Base-by-base conservation (phyloP, 1,140 invertebrate species). In the Stenopsyche tienmushanensis region DNA sequence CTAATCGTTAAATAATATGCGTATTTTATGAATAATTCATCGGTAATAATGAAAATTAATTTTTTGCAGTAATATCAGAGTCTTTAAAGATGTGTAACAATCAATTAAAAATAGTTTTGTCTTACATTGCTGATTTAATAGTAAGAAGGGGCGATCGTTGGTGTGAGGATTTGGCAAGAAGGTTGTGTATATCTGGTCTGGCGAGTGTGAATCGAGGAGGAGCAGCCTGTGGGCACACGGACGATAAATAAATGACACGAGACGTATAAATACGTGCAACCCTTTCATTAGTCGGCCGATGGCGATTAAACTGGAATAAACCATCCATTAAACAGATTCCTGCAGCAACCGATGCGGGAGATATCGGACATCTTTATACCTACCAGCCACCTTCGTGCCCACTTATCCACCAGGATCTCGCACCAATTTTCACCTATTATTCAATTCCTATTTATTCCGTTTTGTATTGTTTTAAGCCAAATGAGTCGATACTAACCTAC, bases 191-290 rank as follows among this genome's bases (percentile, higher is more conserved):
- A n/a, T n/a, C n/a, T n/a, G n/a, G n/a, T n/a, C n/a, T n/a, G n/a
- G n/a, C n/a, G n/a, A n/a, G n/a, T n/a, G 44, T 47, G 44, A 5
- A 20, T 20, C 44, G 44, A 47, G 44, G 44, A 47, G 44, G 44
- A 47, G 44, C 44, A 60, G 57, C 57, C 55, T 23, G 42, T 25
- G 50, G 62, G 62, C 50, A 24, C 47, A 47, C 49, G 52, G 50
- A 9, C 50, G 62, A 64, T 64, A 64, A 64, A 64, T 64, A 64
- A 64, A 60, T 60, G 57, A 60, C 57, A 60, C 62, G 50, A 54
- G 49, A 44, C 62, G 50, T 54, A 54, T 54, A 64, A 64, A 53
- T 53, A 54, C 49, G 15, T 24, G 10, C 62, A 64, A 64, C 62
- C 62, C 62, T 64, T 64, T 64, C 62, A 64, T 64, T 64, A 64